These are phyloP conservation scores for Mesoligia furuncula DNA, from an alignment of 2,888 invertebrate genomes.

Conservation along the genomic window DNA sequence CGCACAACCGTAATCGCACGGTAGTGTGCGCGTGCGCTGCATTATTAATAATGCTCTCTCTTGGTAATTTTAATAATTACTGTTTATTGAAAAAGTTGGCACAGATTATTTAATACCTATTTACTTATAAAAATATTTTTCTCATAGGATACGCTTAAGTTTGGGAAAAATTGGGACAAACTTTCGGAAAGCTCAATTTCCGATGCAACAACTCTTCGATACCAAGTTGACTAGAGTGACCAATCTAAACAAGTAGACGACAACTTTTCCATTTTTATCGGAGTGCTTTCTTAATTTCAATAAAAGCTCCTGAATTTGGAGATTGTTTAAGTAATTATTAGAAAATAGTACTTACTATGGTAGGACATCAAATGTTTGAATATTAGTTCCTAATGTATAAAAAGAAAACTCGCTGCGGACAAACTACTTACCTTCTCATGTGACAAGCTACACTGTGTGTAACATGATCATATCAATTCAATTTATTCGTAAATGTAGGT, in stretches of 20 bases:
- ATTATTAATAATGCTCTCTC: constrained; percentile 29
- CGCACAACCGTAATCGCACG: constrained; percentile 21
- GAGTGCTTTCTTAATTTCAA: background rate
- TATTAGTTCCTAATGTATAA: background rate
- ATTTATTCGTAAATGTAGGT: no score
- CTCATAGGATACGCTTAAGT: background rate
- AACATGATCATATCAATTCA: no score
- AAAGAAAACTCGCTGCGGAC: background rate
- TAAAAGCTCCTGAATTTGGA: background rate
- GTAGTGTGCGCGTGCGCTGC: constrained; percentile 6
- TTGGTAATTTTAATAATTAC: background rate
- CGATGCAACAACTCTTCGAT: no score
- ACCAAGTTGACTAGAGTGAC: background rate
- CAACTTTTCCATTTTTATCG: background rate
- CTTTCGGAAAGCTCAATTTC: background rate
- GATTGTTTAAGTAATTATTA: background rate
- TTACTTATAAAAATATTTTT: background rate
- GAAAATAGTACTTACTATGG: no score
- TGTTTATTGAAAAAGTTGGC: background rate
- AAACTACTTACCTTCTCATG: background rate
- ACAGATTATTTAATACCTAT: background rate
- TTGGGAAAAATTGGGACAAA: background rate
- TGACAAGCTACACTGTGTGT: no score
- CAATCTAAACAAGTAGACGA: background rate
- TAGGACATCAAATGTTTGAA: background rate